Percentiles rank a stretch among this genome's conserved stretches.
Conservation (phyloP, 35 echinoderm and acorn worm genomes). For the Nesometra sesokonis region DNA sequence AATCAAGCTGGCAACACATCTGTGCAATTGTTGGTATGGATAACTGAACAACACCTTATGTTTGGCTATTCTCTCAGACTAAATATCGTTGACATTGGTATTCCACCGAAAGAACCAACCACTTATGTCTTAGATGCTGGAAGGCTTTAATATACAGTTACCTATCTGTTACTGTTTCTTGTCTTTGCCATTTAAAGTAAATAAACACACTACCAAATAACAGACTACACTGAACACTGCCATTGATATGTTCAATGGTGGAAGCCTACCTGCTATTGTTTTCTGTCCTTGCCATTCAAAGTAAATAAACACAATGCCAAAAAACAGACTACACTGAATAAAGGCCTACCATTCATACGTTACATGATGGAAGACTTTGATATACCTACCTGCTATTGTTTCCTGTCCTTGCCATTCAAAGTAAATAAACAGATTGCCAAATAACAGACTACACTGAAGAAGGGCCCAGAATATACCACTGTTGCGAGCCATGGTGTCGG, state of each 20-base stretch:
- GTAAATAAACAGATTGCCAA: constrained; percentile 92
- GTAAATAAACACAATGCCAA: constrained; percentile 86
- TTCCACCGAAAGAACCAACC: constrained; percentile 98
- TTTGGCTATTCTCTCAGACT: too few relatives aligned
- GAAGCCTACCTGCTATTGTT: background rate
- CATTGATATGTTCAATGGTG: too few relatives aligned
- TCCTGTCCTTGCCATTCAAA: constrained; percentile 31
- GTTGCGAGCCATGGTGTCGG: constrained; percentile 77
- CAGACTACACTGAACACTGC: constrained; percentile 91
- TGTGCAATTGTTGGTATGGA: too few relatives aligned
- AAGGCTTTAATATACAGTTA: constrained; percentile 31
- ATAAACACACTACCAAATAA: constrained; percentile 92
- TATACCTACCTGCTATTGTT: background rate
- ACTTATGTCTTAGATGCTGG: too few relatives aligned
- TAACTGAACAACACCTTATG: too few relatives aligned
- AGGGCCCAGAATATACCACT: constrained; percentile 98
- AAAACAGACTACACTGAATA: constrained; percentile 91
- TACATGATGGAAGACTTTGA: too few relatives aligned
- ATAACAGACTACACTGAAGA: constrained; percentile 85
- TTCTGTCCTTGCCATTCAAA: constrained; percentile 26
- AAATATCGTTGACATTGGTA: too few relatives aligned
- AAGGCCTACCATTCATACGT: too few relatives aligned
- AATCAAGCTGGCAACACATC: too few relatives aligned
- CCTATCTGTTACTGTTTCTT: background rate
- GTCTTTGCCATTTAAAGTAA: constrained; percentile 34